phyloP scores from a whole-genome alignment of 2,888 invertebrate genomes.

The Embidobia sp. region DNA sequence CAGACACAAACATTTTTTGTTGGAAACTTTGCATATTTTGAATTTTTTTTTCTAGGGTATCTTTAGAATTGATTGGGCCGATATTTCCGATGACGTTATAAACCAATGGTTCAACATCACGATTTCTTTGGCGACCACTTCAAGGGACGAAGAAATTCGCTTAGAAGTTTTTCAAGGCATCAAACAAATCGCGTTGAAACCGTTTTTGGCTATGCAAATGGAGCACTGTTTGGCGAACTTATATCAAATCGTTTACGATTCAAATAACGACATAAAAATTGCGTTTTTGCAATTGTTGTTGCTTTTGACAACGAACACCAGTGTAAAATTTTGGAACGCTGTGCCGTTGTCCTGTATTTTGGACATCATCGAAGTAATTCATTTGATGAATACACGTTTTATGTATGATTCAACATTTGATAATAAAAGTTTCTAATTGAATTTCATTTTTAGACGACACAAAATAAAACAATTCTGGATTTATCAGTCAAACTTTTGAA shows the following conservation, averaged over 20 bases:
- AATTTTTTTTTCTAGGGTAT: constrained; percentile 61
- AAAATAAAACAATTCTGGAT: constrained; percentile 46
- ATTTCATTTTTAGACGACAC: too few relatives aligned
- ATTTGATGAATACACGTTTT: too few relatives aligned
- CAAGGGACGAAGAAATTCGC: constrained; percentile 60
- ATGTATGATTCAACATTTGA: too few relatives aligned
- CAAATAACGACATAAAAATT: constrained; percentile 49
- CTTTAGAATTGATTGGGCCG: constrained; percentile 64
- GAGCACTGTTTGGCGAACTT: constrained; percentile 57
- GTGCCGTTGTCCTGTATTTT: constrained; percentile 63
- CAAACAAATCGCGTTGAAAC: constrained; percentile 45
- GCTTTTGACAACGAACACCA: constrained; percentile 39
- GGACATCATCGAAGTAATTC: constrained; percentile 63
- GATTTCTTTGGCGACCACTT: constrained; percentile 45
- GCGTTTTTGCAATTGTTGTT: constrained; percentile 64
- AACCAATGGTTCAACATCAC: constrained; percentile 64
- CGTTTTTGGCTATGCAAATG: too few relatives aligned
- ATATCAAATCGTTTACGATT: constrained; percentile 59
- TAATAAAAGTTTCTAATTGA: too few relatives aligned
- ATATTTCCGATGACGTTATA: constrained; percentile 51
- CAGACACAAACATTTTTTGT: too few relatives aligned
- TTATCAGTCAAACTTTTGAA: constrained; percentile 62
- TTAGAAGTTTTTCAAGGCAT: constrained; percentile 61
- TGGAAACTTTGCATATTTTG: too few relatives aligned
- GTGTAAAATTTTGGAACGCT: constrained; percentile 60